Conservation (phyloP, 2,888 invertebrate species). For the Lingula anatina region DNA sequence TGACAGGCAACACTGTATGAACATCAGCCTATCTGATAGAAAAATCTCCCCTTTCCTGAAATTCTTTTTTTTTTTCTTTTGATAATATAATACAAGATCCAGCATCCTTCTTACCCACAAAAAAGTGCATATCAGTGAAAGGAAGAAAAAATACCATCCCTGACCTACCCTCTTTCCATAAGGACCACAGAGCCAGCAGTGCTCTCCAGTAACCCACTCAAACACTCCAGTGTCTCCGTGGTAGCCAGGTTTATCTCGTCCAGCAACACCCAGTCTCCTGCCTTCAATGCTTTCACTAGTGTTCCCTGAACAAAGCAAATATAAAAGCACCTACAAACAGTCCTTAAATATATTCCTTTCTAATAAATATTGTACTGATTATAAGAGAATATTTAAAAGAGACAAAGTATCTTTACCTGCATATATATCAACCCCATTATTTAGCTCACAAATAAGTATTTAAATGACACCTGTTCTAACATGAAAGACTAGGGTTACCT, state of each 20-base stretch:
- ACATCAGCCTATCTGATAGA: no score
- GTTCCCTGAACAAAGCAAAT: conserved; percentile 61
- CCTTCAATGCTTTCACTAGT: conserved; percentile 77
- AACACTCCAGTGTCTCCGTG: conserved; percentile 90
- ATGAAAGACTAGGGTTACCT: no score
- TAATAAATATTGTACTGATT: no score
- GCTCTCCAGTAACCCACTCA: conserved; percentile 84
- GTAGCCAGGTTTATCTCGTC: conserved; percentile 98
- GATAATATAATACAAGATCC: no score
- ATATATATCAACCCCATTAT: background rate
- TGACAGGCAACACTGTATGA: no score
- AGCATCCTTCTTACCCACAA: no score
- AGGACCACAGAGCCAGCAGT: conserved; percentile 74
- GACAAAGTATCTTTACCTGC: background rate
- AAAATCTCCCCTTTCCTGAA: no score
- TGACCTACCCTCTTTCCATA: conserved; percentile 77
- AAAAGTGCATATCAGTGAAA: no score
- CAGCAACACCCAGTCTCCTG: conserved; percentile 89
- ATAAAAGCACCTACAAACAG: background rate
- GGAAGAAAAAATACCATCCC: no score
- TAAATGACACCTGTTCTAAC: no score
- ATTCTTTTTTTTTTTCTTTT: no score
- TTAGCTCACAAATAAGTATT: no score
- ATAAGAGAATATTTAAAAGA: background rate
- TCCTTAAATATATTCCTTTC: background rate